Percentiles rank a stretch among this genome's conserved stretches.
These are phyloP conservation scores for Agapostemon virescens DNA, from an alignment of 2,888 invertebrate species.

Conservation along the genomic window DNA sequence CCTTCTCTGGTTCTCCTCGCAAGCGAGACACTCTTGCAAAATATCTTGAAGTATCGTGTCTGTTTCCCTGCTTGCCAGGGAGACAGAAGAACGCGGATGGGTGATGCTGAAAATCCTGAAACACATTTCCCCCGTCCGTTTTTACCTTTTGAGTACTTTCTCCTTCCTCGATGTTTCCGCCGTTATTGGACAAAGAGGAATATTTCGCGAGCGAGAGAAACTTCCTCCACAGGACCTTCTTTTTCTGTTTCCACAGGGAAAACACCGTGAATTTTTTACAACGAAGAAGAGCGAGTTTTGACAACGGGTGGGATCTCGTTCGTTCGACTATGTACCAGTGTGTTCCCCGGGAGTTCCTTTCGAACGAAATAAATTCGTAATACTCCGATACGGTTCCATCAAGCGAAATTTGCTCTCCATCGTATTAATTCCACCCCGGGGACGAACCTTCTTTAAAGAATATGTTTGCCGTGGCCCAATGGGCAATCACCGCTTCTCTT, in stretches of 20 bases:
- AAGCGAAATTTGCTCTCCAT: not conserved
- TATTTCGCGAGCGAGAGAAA: constrained; percentile 19
- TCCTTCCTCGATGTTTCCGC: not conserved
- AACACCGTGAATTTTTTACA: constrained; percentile 26
- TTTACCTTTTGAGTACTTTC: constrained; percentile 19
- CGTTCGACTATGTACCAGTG: not conserved
- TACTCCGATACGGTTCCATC: not conserved
- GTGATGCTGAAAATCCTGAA: constrained; percentile 24
- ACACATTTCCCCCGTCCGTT: constrained; percentile 14
- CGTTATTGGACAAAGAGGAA: constrained; percentile 29
- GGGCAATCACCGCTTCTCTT: not conserved
- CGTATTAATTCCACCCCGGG: not conserved
- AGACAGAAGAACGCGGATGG: not conserved
- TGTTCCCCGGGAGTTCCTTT: not conserved
- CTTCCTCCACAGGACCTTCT: constrained; percentile 7
- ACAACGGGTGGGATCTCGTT: not conserved
- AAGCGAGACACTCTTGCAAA: not conserved
- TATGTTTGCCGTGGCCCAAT: not conserved
- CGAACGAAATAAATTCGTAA: not conserved
- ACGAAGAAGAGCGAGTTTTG: not conserved
- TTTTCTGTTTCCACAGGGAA: not conserved
- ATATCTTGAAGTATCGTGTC: constrained; percentile 32
- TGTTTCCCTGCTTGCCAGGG: constrained; percentile 8
- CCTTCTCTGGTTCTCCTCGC: not conserved
- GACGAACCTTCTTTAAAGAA: not conserved